Conservation (phyloP, 2,797 vertebrate genomes). For the Delichon dasypus region DNA sequence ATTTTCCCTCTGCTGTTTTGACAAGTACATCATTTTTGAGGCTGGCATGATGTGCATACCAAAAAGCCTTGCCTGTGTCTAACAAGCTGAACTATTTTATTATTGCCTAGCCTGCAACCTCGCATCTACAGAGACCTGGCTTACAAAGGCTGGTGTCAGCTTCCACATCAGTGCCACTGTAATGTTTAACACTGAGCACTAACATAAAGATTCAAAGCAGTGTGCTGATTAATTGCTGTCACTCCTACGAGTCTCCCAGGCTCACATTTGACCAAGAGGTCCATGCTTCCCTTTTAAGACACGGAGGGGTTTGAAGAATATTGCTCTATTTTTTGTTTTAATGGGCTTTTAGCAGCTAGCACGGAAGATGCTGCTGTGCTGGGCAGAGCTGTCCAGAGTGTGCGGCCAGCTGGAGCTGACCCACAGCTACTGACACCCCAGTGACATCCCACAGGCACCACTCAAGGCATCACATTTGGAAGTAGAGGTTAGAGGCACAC, state of each 20-base stretch:
- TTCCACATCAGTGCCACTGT: not conserved
- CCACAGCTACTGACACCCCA: not conserved
- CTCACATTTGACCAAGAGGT: conserved; percentile 22
- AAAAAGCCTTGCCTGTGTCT: conserved; percentile 15
- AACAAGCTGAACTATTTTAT: conserved; percentile 31
- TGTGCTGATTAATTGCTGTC: not conserved
- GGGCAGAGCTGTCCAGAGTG: rapidly evolving
- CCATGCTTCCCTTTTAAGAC: not conserved
- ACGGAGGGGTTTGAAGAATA: not conserved
- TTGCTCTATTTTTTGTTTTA: not conserved
- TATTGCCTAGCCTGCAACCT: conserved; percentile 24
- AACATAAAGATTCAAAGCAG: conserved; percentile 6
- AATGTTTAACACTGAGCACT: conserved; percentile 16
- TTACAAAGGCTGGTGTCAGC: conserved; percentile 32
- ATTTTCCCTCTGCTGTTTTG: not conserved
- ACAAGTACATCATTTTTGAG: not conserved
- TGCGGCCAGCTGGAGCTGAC: not conserved
- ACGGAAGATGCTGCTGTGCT: rapidly evolving
- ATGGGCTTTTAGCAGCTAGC: not conserved
- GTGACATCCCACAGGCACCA: not conserved
- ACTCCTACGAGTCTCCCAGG: not conserved
- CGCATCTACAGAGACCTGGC: not conserved
- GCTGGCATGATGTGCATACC: not conserved
- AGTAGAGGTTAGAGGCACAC: not conserved
- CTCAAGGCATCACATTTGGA: not conserved